phyloP scores from a whole-genome alignment of 1,140 invertebrate species.

The Diuraphis noxia region DNA sequence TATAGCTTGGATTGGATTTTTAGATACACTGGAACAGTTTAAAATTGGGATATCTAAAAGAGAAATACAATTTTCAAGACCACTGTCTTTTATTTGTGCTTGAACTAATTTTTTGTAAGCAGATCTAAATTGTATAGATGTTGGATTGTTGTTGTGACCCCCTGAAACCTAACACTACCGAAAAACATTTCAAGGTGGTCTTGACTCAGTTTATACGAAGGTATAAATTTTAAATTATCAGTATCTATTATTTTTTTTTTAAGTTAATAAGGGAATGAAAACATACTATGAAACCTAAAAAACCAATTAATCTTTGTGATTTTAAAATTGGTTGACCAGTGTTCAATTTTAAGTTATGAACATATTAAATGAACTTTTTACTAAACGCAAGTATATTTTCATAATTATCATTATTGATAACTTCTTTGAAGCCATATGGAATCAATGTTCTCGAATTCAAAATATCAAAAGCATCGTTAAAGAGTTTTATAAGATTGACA shows the following conservation, averaged over 20 bases:
- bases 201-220: conserved; percentile 57
- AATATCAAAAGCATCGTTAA: no score
- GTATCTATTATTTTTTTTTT: neutral
- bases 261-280: neutral
- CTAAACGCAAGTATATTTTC: neutral
- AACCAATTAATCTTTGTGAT: neutral
- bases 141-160: conserved; percentile 60
- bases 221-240: neutral
- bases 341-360: neutral
- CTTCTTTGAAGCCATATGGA: neutral
- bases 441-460: neutral
- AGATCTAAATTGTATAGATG: conserved; percentile 57
- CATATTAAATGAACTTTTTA: conserved; percentile 57
- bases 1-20: neutral
- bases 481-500: no score
- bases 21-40: neutral
- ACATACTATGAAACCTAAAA: neutral
- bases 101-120: conserved; percentile 15
- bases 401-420: neutral
- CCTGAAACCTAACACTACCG: conserved; percentile 57
- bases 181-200: conserved; percentile 61
- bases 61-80: neutral
- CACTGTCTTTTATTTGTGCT: neutral
- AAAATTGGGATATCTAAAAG: neutral
- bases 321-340: neutral